Evolutionary conservation across 2,888 invertebrate species (phyloP).

Genomic region (Sclerodermus sp.): DNA sequence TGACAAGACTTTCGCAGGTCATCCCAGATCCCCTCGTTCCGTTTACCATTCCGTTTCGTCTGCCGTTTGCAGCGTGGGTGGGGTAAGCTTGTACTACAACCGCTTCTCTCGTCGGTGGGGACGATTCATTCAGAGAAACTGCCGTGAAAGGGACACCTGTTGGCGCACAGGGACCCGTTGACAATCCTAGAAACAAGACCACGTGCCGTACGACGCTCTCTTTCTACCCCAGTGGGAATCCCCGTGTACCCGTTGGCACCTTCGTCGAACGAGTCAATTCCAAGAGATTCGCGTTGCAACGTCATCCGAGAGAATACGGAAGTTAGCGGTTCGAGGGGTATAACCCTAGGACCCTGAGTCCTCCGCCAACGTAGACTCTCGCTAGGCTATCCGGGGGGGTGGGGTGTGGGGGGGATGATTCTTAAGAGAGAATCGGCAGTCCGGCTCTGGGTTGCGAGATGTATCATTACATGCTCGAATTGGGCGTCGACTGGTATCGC

Average conservation of each 20-base stretch:
- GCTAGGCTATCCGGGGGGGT: too few species aligned
- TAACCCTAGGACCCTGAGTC: too few species aligned
- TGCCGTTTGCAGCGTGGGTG: constrained; percentile 54
- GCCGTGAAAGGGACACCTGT: constrained; percentile 59
- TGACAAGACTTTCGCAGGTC: constrained; percentile 47
- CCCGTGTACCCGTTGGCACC: neutral
- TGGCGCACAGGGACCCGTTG: constrained; percentile 46
- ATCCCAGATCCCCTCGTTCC: constrained; percentile 51
- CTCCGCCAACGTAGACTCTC: too few species aligned
- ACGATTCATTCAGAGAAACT: constrained; percentile 59
- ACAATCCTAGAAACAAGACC: constrained; percentile 53
- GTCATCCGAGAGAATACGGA: too few species aligned
- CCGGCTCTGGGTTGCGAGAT: too few species aligned
- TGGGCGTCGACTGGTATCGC: too few species aligned
- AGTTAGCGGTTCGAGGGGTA: too few species aligned
- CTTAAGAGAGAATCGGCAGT: too few species aligned
- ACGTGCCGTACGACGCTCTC: constrained; percentile 31
- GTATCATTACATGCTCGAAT: too few species aligned
- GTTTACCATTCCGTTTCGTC: constrained; percentile 58
- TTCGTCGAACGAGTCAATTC: too few species aligned
- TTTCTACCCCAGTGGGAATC: neutral
- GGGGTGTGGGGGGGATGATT: too few species aligned
- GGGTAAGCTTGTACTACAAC: constrained; percentile 52
- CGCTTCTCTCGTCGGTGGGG: constrained; percentile 43
- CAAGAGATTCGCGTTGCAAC: too few species aligned